Evolutionary conservation across 2,797 vertebrate species (phyloP).

Genomic region (Sciaenops ocellatus): DNA sequence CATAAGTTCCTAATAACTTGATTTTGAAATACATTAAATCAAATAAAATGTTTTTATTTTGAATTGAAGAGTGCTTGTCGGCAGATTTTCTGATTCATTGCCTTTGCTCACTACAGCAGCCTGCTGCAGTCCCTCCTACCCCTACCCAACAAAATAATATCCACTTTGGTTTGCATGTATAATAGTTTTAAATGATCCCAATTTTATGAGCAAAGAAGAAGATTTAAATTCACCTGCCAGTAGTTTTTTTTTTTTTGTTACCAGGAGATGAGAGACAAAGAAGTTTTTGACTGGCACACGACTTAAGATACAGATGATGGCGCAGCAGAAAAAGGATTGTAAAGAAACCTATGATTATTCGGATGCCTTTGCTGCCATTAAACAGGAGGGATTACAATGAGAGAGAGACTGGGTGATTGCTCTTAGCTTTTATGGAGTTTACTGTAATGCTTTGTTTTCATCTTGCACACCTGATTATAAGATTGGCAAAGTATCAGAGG

Average conservation of each 20-base stretch:
- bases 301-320: constrained; percentile 58
- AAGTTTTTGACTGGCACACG: constrained; percentile 52
- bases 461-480: constrained; percentile 49
- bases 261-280: constrained; percentile 40
- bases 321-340: constrained; percentile 50
- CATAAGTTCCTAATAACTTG: background rate
- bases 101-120: background rate
- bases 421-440: constrained; percentile 55
- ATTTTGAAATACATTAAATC: background rate
- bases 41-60: constrained; percentile 7
- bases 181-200: constrained; percentile 18
- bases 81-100: background rate
- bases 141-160: constrained; percentile 9
- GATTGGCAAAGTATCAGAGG: constrained; percentile 40
- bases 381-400: constrained; percentile 61
- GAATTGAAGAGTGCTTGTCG: background rate
- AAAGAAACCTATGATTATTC: constrained; percentile 74
- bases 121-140: background rate
- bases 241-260: constrained; percentile 13
- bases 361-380: constrained; percentile 64
- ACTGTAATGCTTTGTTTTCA: constrained; percentile 60
- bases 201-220: constrained; percentile 11
- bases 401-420: constrained; percentile 42
- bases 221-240: background rate
- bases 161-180: background rate